Evolutionary conservation across 2,797 vertebrate species (phyloP).

Genomic region (Hybognathus amarus): DNA sequence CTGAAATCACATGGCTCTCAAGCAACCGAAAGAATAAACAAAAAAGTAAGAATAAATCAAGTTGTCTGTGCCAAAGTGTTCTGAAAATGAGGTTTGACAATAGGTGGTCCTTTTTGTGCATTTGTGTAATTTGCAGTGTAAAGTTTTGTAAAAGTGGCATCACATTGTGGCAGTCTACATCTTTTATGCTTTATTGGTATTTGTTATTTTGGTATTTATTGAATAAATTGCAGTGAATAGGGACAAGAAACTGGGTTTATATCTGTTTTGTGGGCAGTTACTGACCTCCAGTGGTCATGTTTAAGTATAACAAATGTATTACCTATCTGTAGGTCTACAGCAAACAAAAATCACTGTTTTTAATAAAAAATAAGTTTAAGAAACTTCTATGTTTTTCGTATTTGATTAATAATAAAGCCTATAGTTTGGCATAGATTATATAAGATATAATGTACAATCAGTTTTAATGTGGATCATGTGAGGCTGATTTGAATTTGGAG

Average conservation of each 20-base stretch:
- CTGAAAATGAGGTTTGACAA: not conserved
- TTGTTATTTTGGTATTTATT: too few relatives aligned
- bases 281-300: slow-evolving; percentile 28
- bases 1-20: slow-evolving; percentile 34
- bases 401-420: not conserved
- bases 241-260: not conserved
- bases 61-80: not conserved
- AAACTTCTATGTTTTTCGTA: not conserved
- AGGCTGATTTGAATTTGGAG: not conserved
- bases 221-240: not conserved
- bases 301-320: not conserved
- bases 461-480: not conserved
- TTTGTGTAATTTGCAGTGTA: not conserved
- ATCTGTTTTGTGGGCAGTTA: not conserved
- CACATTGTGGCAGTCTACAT: not conserved
- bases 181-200: not conserved
- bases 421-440: not conserved
- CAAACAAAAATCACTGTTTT: not conserved
- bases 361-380: not conserved
- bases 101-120: not conserved
- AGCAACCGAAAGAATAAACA: not conserved
- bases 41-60: not conserved
- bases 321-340: not conserved
- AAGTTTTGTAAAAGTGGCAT: not conserved
- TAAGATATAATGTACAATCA: not conserved